phyloP scores from a whole-genome alignment of 92 coral and sea anemone species.

The Metridium senile region DNA sequence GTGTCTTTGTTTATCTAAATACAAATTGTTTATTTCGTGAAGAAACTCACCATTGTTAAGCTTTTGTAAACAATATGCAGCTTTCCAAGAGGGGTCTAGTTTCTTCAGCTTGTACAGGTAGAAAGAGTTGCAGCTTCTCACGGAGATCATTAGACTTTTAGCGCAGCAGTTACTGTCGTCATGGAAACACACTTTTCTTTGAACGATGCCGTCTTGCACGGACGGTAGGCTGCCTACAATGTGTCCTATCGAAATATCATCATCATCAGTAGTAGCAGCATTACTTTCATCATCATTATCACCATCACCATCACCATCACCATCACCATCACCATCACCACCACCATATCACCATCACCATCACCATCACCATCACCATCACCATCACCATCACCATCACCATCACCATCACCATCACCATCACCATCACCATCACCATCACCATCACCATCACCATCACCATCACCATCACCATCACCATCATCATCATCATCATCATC shows the following conservation, averaged over 20 bases:
- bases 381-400: neutral
- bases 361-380: neutral
- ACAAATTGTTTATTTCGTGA: neutral
- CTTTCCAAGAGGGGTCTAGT: neutral
- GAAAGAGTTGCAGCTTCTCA: conserved; percentile 14
- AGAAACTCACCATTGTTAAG: neutral
- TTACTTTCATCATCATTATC: no score
- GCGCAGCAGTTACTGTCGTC: conserved; percentile 36
- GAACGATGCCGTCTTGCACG: conserved; percentile 14
- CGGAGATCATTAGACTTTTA: neutral
- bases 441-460: neutral
- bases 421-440: neutral
- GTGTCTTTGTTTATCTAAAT: no score
- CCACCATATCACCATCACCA: neutral
- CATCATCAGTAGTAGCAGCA: no score
- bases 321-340: neutral
- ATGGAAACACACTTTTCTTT: conserved; percentile 29
- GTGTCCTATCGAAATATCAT: neutral
- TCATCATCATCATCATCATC: neutral
- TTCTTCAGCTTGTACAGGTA: conserved; percentile 28
- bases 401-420: neutral
- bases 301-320: neutral
- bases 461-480: neutral
- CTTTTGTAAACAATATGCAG: neutral
- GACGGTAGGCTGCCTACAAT: conserved; percentile 16